Conservation (phyloP, 2,113 vertebrate genomes). For the Genyomyrus donnyi region DNA sequence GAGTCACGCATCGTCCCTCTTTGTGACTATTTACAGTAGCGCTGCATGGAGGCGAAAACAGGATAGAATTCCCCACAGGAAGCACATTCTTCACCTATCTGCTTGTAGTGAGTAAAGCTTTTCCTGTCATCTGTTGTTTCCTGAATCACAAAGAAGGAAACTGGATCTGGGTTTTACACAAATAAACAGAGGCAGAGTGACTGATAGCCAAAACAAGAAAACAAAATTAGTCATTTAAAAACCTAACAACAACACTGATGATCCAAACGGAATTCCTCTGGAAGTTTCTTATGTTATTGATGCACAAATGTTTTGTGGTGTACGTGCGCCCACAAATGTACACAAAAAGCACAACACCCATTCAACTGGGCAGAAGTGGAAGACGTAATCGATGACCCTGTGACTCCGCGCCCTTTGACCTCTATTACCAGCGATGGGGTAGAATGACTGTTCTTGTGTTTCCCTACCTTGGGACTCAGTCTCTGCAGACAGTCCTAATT, state of each 20-base stretch:
- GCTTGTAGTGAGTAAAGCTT: conserved; percentile 4
- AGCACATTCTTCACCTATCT: conserved; percentile 2
- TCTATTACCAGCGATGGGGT: background rate
- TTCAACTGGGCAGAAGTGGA: background rate
- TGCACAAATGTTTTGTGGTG: background rate
- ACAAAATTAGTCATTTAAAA: background rate
- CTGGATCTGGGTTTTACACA: background rate
- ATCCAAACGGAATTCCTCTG: background rate
- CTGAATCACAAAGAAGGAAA: background rate
- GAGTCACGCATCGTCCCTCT: background rate
- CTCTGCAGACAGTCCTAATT: conserved; percentile 25
- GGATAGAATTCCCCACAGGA: conserved; percentile 8
- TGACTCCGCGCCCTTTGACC: background rate
- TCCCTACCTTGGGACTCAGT: conserved; percentile 14
- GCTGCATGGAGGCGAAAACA: conserved; percentile 5
- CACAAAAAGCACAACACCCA: background rate
- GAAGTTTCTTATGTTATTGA: background rate
- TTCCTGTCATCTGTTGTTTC: conserved; percentile 21
- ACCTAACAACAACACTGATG: background rate
- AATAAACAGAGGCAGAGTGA: background rate
- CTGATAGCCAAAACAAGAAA: background rate
- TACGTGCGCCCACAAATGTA: background rate
- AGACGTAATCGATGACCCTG: background rate
- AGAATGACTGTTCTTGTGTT: conserved; percentile 15
- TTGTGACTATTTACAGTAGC: too few relatives aligned